Evolutionary conservation across 2,113 vertebrate species (phyloP), one percentile per base, ranked within the genome.

Genomic region (Zootoca vivipara): DNA sequence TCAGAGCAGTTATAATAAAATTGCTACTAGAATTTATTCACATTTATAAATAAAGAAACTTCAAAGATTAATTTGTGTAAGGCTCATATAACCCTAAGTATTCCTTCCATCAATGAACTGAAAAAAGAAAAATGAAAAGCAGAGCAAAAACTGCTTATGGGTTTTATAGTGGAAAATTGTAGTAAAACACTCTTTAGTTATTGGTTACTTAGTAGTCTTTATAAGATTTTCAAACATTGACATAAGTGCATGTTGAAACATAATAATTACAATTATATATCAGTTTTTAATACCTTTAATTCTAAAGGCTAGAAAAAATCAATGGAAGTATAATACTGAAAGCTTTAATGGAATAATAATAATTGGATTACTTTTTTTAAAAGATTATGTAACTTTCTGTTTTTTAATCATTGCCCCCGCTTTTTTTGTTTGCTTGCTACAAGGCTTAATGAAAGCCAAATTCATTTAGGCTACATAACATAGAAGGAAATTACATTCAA

Each of bases 241-340:
- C 74, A 0, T n/a, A 90, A 84, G 12, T 73, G 0, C 1, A 62
- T 33, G 26, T 82, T 35, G 20, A 86, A 20, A 80, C 18, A 84
- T 89, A 89, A 85, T 40, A 86, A 77, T 85, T 78, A 10, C 7
- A 69, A 2, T 77, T 79, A 46, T 42, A 56, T 15, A 1, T 79
- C 69, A 35, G 8, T 0, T 73, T 82, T 86, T 1, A 87, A 74
- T 7, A 18, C 42, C 62, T 90, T 79, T 83, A 16, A 30, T 85
- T 86, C 81, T 46, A 92, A 83, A 82, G 52, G 72, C 2, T 10
- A 52, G 10, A 86, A 91, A 77, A 78, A 85, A n/a, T 91, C 52
- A 83, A 74, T 79, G 26, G 20, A 83, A 83, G 33, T 91, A 67
- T 74, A 89, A 65, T 58, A 42, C 56, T 79, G 56, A 83, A 86